Percentiles rank a stretch among this genome's conserved stretches.
Conservation (phyloP, 2,888 invertebrate species). For the Zeuzera pyrina region DNA sequence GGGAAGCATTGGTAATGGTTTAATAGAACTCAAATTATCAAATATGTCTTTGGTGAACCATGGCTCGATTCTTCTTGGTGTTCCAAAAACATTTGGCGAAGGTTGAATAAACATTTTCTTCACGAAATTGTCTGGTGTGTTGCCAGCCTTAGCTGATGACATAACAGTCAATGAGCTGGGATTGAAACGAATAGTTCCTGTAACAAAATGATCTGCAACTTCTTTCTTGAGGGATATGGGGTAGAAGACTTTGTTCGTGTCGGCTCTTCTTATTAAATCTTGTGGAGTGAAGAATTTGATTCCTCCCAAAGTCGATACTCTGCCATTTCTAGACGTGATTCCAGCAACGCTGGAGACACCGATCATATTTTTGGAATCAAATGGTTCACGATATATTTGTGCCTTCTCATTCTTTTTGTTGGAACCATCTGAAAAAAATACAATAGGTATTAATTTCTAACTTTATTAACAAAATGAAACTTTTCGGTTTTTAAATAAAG, state of each 20-base stretch:
- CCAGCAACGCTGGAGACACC: conserved; percentile 42
- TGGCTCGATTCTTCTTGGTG: conserved; percentile 21
- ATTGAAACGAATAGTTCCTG: conserved; percentile 33
- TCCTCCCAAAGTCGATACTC: conserved; percentile 37
- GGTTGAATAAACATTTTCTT: conserved; percentile 20
- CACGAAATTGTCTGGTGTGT: conserved; percentile 15
- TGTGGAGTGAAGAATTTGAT: conserved; percentile 32
- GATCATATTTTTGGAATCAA: conserved; percentile 18
- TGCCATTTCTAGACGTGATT: conserved; percentile 38
- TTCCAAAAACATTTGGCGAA: conserved; percentile 22
- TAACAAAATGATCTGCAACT: conserved; percentile 28
- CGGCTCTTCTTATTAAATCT: conserved; percentile 12
- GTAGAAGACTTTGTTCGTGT: conserved; percentile 10
- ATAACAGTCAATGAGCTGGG: conserved; percentile 41
- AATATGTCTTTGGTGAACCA: conserved; percentile 29
- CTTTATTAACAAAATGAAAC: too few relatives aligned
- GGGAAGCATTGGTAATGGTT: too few relatives aligned
- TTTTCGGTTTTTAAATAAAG: too few relatives aligned
- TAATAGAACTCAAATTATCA: conserved; percentile 20
- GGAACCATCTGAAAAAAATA: conserved; percentile 14
- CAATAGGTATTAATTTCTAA: too few relatives aligned
- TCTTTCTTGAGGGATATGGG: conserved; percentile 30
- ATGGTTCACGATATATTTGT: conserved; percentile 14
- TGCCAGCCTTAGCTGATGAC: conserved; percentile 29
- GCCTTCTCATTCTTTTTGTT: conserved; percentile 8